These are phyloP conservation scores for Ephialtes manifestator DNA, from an alignment of 2,888 invertebrate species.

Conservation along the genomic window DNA sequence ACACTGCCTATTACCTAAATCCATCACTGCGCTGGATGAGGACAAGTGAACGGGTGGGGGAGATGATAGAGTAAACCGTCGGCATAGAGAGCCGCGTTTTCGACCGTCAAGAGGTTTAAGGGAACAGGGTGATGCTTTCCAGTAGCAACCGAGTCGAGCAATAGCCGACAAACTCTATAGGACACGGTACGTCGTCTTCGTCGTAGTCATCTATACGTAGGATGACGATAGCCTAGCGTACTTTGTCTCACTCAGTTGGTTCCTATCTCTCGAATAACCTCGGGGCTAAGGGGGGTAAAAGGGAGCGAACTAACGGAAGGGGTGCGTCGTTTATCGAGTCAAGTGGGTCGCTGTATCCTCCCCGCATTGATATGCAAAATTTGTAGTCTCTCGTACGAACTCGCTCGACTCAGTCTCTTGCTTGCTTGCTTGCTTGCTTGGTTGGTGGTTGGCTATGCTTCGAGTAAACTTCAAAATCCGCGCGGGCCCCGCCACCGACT, in stretches of 20 bases:
- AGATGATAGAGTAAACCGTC: conserved; percentile 60
- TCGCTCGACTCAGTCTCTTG: conserved; percentile 18
- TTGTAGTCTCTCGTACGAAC: conserved; percentile 75
- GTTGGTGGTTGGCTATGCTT: conserved; percentile 52
- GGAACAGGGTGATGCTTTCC: conserved; percentile 19
- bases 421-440: conserved; percentile 21
- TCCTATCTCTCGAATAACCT: conserved; percentile 47
- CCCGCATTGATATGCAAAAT: conserved; percentile 81
- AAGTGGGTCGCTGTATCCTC: conserved; percentile 74
- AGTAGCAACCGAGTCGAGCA: conserved; percentile 18
- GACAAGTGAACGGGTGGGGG: conserved; percentile 11
- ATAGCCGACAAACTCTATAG: conserved; percentile 51
- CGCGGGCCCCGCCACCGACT: conserved; percentile 66
- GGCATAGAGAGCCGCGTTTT: conserved; percentile 25
- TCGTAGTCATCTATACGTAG: background rate
- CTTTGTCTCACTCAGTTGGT: conserved; percentile 53
- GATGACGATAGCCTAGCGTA: conserved; percentile 22
- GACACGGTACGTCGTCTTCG: background rate
- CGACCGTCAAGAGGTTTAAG: background rate
- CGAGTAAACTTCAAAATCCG: conserved; percentile 79
- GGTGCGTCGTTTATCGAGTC: conserved; percentile 78
- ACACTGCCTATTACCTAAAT: too few species aligned
- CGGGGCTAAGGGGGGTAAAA: conserved; percentile 5
- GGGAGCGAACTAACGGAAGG: conserved; percentile 19
- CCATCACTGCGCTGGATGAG: background rate